phyloP scores from a whole-genome alignment of 2,113 vertebrate genomes.

The Maylandia zebra region DNA sequence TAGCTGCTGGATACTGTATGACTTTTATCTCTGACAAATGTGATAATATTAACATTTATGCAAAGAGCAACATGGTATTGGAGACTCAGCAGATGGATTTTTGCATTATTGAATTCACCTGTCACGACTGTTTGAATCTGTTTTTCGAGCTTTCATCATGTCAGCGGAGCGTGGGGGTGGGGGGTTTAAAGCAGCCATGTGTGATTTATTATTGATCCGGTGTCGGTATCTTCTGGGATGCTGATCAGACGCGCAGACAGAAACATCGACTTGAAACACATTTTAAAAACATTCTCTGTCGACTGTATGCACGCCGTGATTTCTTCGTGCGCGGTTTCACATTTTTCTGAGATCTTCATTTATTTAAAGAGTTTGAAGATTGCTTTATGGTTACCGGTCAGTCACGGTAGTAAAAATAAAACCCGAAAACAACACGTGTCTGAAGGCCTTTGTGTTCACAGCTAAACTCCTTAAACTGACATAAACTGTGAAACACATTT shows the following conservation, averaged over 20 bases:
- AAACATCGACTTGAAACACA: neutral
- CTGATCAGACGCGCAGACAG: neutral
- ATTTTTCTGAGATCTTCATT: neutral
- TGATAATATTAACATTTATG: neutral
- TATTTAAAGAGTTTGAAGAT: neutral
- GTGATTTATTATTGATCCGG: constrained; percentile 45
- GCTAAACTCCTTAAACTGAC: neutral
- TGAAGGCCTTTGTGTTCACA: neutral
- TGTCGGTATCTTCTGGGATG: neutral
- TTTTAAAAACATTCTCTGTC: neutral
- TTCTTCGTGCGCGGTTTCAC: neutral
- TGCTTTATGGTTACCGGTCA: neutral
- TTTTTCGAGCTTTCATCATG: constrained; percentile 5
- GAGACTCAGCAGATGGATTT: neutral
- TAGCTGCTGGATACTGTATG: neutral
- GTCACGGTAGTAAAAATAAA: neutral
- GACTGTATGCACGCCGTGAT: neutral
- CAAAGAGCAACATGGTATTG: neutral
- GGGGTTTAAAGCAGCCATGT: neutral
- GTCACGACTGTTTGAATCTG: neutral
- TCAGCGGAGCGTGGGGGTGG: neutral
- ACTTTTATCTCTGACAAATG: neutral
- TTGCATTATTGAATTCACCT: constrained; percentile 26
- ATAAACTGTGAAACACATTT: neutral
- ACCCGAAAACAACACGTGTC: neutral